Percentiles rank a stretch among this genome's conserved stretches.
Conservation (phyloP, 2,888 invertebrate genomes). For the Digitonthophagus gazella region DNA sequence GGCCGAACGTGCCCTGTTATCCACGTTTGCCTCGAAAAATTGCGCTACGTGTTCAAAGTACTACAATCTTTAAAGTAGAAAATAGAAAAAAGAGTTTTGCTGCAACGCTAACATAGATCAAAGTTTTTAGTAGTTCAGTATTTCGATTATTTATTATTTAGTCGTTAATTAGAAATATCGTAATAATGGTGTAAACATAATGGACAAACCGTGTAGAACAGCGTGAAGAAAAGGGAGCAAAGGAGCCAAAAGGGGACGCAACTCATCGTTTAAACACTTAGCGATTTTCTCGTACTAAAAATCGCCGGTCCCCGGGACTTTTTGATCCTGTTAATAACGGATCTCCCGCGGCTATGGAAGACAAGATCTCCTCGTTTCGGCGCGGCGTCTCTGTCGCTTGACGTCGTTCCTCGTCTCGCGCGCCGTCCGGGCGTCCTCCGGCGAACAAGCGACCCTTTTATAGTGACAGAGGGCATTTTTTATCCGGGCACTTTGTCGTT, state of each 20-base stretch:
- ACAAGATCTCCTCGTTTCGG: background rate
- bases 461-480: constrained; percentile 51
- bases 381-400: background rate
- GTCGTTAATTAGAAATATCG: background rate
- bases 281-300: background rate
- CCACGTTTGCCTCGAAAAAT: too few species aligned
- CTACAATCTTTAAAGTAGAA: too few species aligned
- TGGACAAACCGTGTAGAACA: background rate
- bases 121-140: too few species aligned
- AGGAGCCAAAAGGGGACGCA: background rate
- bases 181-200: background rate
- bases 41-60: too few species aligned
- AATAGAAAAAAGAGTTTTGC: too few species aligned
- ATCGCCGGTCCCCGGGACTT: background rate
- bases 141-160: too few species aligned
- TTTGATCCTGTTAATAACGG: background rate
- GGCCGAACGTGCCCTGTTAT: too few species aligned
- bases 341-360: background rate
- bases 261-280: background rate
- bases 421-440: background rate
- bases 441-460: constrained; percentile 43
- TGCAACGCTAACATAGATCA: too few species aligned
- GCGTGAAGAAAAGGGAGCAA: background rate
- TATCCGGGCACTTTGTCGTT: constrained; percentile 52
- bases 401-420: background rate